These are phyloP conservation scores for Rhabdophis nuchalis DNA, from an alignment of 2,797 vertebrate species.

Conservation along the genomic window DNA sequence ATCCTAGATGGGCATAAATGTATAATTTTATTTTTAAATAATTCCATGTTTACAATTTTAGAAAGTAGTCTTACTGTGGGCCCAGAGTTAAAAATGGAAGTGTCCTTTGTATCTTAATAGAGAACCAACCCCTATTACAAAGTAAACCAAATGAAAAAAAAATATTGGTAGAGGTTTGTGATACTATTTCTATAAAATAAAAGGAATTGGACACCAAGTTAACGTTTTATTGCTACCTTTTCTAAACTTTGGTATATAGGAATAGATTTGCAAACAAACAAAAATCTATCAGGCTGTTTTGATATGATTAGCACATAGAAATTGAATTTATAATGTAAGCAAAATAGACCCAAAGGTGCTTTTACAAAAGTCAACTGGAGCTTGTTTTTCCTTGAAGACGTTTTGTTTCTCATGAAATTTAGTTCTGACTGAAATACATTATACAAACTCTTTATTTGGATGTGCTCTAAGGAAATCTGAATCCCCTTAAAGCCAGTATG, in stretches of 20 bases:
- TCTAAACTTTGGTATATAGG: not conserved
- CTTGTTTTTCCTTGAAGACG: not conserved
- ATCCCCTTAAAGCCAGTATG: slow-evolving; percentile 40
- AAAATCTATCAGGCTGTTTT: not conserved
- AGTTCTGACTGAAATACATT: not conserved
- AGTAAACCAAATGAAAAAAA: not conserved
- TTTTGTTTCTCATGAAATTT: not conserved
- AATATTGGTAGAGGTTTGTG: not conserved
- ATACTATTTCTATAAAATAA: not conserved
- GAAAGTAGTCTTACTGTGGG: not conserved
- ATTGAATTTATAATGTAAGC: not conserved
- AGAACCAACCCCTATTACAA: not conserved
- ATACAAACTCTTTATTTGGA: not conserved
- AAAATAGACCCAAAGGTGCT: not conserved
- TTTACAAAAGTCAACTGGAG: not conserved
- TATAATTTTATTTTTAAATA: not conserved
- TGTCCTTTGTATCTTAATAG: not conserved
- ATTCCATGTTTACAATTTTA: not conserved
- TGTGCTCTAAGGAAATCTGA: slow-evolving; percentile 49
- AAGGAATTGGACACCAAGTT: not conserved
- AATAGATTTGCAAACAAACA: not conserved
- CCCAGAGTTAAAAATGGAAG: not conserved
- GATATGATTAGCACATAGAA: not conserved
- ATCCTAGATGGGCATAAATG: not conserved
- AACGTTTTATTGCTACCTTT: not conserved